Evolutionary conservation across 1,140 invertebrate species (phyloP).

Genomic region (Dinothrombium tinctorium): DNA sequence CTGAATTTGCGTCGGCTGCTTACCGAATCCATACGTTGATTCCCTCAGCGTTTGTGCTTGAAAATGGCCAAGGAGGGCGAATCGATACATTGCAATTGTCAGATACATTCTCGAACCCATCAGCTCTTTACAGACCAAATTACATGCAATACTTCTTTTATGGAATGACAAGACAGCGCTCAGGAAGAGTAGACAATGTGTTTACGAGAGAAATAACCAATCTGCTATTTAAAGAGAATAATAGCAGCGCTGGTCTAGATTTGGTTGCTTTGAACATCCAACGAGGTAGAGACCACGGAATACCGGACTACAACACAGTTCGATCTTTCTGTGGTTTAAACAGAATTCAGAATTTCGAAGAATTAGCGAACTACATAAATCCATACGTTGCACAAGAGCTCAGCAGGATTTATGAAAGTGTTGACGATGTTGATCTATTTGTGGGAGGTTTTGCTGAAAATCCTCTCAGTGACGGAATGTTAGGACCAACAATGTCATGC

Average conservation of each 20-base stretch:
- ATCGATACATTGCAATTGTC: constrained; percentile 32
- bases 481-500: constrained; percentile 32
- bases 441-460: constrained; percentile 19
- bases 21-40: constrained; percentile 40
- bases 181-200: constrained; percentile 41
- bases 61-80: background rate
- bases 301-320: constrained; percentile 55
- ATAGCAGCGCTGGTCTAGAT: constrained; percentile 35
- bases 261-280: constrained; percentile 60
- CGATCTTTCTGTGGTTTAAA: constrained; percentile 50
- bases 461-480: constrained; percentile 20
- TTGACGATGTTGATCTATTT: constrained; percentile 23
- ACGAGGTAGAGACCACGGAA: constrained; percentile 63
- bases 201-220: constrained; percentile 61
- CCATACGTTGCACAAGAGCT: constrained; percentile 34
- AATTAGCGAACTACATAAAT: constrained; percentile 28
- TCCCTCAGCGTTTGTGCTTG: constrained; percentile 24
- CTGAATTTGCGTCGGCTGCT: constrained; percentile 23
- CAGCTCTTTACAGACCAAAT: constrained; percentile 38
- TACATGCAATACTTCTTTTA: constrained; percentile 59
- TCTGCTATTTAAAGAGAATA: constrained; percentile 35
- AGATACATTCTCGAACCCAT: constrained; percentile 83
- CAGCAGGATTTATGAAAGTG: constrained; percentile 20
- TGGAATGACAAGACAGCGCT: constrained; percentile 50
- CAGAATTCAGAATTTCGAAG: constrained; percentile 42